Conservation (phyloP, 2,888 invertebrate genomes). For the Nephrotoma guestfalica region DNA sequence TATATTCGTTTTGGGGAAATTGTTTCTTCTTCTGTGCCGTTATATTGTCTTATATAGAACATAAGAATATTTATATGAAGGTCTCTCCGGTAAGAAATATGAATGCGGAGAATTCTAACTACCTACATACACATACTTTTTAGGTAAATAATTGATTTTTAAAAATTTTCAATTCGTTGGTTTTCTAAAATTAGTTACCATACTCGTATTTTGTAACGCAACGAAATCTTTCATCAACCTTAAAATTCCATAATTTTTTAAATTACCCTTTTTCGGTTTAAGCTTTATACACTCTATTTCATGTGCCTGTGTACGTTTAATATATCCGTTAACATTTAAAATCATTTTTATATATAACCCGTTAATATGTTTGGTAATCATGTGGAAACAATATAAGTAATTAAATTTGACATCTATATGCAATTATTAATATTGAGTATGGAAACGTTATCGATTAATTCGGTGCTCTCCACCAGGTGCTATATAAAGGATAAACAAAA, state of each 20-base stretch:
- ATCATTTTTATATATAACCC: neutral
- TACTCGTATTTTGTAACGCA: neutral
- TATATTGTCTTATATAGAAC: neutral
- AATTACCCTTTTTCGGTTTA: neutral
- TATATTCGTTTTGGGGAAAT: neutral
- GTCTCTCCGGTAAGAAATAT: neutral
- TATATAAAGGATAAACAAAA: too few species aligned
- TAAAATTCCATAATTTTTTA: neutral
- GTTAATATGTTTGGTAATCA: neutral
- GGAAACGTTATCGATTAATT: too few species aligned
- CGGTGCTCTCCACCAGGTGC: too few species aligned
- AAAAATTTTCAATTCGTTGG: neutral
- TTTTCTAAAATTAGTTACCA: neutral
- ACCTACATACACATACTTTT: neutral
- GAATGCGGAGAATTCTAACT: too few species aligned
- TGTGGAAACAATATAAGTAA: too few species aligned
- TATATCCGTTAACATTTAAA: neutral
- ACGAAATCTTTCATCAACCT: neutral
- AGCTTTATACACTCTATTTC: neutral
- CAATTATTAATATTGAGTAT: too few species aligned
- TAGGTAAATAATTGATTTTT: neutral
- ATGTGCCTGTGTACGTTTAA: too few species aligned
- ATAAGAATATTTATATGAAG: neutral
- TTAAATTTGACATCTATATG: too few species aligned
- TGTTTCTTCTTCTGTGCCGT: neutral